Conservation (phyloP, 2,797 vertebrate species). For the Cuniculus paca region DNA sequence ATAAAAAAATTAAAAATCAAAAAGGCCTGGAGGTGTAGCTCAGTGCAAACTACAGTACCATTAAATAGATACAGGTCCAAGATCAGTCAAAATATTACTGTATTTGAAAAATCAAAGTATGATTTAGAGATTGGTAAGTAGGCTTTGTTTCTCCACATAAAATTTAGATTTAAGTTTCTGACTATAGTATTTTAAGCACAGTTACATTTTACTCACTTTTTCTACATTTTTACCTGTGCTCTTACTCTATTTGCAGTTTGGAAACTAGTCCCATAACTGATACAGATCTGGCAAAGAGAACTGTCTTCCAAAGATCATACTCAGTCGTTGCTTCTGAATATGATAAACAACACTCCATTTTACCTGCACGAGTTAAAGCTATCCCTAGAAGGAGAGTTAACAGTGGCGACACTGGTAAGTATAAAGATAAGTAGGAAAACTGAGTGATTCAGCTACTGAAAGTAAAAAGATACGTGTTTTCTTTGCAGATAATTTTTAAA, state of each 20-base stretch:
- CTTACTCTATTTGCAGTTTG: slow-evolving; percentile 89
- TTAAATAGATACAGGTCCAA: background rate
- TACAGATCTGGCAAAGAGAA: slow-evolving; percentile 97
- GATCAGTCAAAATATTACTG: slow-evolving; percentile 36
- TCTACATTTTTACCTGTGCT: background rate
- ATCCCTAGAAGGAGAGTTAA: slow-evolving; percentile 98
- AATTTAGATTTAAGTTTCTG: background rate
- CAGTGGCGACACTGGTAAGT: slow-evolving; percentile 97
- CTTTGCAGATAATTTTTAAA: slow-evolving; percentile 20
- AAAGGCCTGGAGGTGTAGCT: background rate
- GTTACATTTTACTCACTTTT: background rate
- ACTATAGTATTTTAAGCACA: background rate
- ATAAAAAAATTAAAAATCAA: background rate
- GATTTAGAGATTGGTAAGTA: slow-evolving; percentile 29
- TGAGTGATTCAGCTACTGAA: background rate
- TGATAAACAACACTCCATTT: slow-evolving; percentile 98
- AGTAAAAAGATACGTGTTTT: background rate
- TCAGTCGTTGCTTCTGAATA: slow-evolving; percentile 99
- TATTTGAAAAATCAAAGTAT: slow-evolving; percentile 54
- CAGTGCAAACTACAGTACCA: background rate
- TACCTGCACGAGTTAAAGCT: slow-evolving; percentile 97
- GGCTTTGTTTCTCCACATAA: background rate
- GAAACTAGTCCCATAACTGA: slow-evolving; percentile 99
- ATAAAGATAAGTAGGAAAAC: background rate
- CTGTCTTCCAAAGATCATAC: slow-evolving; percentile 98